Base-by-base conservation (phyloP, 2,113 vertebrate species). In the Hemicordylus capensis region DNA sequence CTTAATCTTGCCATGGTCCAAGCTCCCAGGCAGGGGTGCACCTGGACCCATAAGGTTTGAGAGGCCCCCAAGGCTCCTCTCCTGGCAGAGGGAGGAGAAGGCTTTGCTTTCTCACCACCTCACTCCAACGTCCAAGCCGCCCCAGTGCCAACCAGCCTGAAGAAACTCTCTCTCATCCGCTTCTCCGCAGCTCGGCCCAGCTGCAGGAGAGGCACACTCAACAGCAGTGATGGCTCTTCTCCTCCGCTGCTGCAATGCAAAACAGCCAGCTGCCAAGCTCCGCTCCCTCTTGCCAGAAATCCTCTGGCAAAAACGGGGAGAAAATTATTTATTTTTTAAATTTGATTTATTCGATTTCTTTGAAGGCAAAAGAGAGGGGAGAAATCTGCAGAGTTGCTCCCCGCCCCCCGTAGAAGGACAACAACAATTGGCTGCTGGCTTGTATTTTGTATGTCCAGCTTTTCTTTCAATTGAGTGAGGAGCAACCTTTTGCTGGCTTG, bases 371-470 rank as follows among this genome's bases (percentile, higher is more conserved):
- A 34, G 89, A 87, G 2, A 10, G 17, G 20, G 85, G 91, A 77
- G 90, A 91, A 90, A 89, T 90, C 88, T 56, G 80, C 83, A 48
- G n/a, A 28, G 74, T 26, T 22, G 34, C 3, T 37, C 2, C 26
- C 20, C 39, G 58, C 31, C 72, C 19, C 1, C 85, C 87, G 85
- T 87, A 84, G 61, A 39, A 17, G 5, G n/a, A n/a, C n/a, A 24
- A 88, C 87, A 76, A 87, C 85, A 87, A 84, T 81, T 75, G 59
- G 74, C 54, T 28, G 72, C 73, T 84, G 15, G 69, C 20, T 80
- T 79, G 87, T 42, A 80, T 90, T 93, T 94, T 95, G 94, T 95
- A 95, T 94, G 93, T 94, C 94, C 94, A 78, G 81, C 86, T 89
- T 90, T 59, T 85, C n/a, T 15, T n/a, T 75, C 28, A 17, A 6